phyloP scores from a whole-genome alignment of 2,797 vertebrate genomes.

The Scolopax rusticola region DNA sequence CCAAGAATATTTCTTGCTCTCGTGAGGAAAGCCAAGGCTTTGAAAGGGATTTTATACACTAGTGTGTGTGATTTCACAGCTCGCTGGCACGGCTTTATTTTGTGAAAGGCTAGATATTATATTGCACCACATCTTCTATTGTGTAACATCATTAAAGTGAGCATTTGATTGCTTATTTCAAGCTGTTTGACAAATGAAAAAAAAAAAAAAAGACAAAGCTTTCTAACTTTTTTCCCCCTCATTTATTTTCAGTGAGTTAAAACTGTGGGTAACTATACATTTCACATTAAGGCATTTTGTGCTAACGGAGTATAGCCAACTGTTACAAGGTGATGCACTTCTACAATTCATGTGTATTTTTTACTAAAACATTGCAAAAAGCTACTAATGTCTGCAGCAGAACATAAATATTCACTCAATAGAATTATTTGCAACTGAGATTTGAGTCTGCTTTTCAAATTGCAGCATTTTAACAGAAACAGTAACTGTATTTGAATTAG shows the following conservation, averaged over 20 bases:
- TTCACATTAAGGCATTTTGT: not conserved
- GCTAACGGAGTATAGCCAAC: not conserved
- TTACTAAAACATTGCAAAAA: not conserved
- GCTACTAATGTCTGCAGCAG: not conserved
- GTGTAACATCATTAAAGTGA: not conserved
- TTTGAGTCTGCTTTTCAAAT: not conserved
- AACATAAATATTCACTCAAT: not conserved
- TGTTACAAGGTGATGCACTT: not conserved
- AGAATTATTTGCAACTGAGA: not conserved
- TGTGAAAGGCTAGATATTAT: not conserved
- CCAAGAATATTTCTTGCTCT: constrained; percentile 5
- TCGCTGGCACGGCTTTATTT: not conserved
- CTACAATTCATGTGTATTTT: not conserved
- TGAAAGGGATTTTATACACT: not conserved
- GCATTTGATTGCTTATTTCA: not conserved
- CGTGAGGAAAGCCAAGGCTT: constrained; percentile 25
- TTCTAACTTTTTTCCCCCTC: no score
- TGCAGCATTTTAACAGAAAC: not conserved
- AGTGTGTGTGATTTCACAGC: constrained; percentile 18
- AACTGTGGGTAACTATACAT: not conserved
- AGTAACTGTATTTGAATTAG: not conserved
- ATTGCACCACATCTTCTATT: not conserved
- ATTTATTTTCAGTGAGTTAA: not conserved
- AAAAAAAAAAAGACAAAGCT: not conserved
- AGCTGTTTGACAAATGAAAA: not conserved